Conservation (phyloP, 2,797 vertebrate species). For the Argya squamiceps region DNA sequence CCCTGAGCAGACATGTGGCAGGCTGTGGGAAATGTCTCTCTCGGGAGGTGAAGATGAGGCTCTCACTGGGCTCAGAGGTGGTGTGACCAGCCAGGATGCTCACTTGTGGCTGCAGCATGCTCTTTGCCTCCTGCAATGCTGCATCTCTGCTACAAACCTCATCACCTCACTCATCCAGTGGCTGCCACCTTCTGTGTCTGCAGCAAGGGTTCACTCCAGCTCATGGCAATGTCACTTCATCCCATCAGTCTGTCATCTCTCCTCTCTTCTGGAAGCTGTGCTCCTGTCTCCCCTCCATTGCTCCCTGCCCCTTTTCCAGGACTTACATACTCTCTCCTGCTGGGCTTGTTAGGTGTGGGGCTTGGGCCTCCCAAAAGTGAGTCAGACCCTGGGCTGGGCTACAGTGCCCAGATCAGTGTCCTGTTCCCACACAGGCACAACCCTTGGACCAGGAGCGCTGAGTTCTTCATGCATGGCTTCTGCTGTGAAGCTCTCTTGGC, state of each 20-base stretch:
- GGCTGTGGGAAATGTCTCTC: neutral
- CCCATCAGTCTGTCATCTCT: neutral
- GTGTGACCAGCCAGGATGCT: fast-evolving
- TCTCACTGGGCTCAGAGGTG: fast-evolving
- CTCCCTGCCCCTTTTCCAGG: neutral
- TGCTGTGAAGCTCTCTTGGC: neutral
- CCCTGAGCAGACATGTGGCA: fast-evolving
- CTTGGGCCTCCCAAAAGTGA: neutral
- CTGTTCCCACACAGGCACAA: neutral
- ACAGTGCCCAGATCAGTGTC: neutral
- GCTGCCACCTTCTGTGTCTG: neutral
- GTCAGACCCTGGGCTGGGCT: neutral
- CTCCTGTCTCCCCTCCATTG: neutral
- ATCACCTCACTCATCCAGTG: fast-evolving
- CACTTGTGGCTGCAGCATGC: fast-evolving
- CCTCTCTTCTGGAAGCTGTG: neutral
- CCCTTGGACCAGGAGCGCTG: neutral
- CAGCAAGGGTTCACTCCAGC: neutral
- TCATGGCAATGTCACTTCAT: neutral
- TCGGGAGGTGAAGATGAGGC: fast-evolving
- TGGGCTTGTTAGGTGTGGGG: neutral
- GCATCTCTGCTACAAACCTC: neutral
- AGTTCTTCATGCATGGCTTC: neutral
- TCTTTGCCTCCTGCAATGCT: neutral
- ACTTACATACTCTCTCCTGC: neutral